phyloP scores from a whole-genome alignment of 2,797 vertebrate genomes.

The Pelobates cultripes region DNA sequence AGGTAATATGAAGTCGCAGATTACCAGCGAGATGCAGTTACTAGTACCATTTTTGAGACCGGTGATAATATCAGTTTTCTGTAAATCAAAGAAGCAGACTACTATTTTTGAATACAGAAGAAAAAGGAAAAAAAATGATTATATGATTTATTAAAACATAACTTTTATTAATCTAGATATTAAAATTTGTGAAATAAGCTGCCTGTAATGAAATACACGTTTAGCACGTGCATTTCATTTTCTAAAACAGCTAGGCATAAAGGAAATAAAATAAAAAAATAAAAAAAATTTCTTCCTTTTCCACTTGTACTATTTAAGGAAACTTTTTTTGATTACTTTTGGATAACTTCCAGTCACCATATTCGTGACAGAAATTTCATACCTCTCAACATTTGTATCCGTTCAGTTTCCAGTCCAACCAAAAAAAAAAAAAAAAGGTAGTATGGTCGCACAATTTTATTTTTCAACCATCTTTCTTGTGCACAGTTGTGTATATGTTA shows the following conservation, averaged over 20 bases:
- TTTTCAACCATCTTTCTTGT: conserved; percentile 13
- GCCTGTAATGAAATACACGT: too few relatives aligned
- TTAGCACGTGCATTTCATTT: conserved; percentile 19
- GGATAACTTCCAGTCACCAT: conserved; percentile 40
- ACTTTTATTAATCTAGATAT: too few relatives aligned
- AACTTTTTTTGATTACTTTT: conserved; percentile 40
- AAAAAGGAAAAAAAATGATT: too few relatives aligned
- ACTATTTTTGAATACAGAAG: too few relatives aligned
- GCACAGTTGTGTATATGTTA: background rate
- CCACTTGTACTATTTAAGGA: conserved; percentile 24
- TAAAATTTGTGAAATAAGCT: too few relatives aligned
- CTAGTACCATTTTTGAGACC: too few relatives aligned
- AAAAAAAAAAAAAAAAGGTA: background rate
- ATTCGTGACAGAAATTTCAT: conserved; percentile 30
- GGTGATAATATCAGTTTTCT: too few relatives aligned
- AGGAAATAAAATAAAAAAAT: conserved; percentile 39
- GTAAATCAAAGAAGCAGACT: too few relatives aligned
- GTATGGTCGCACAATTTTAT: background rate
- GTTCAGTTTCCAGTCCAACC: conserved; percentile 16
- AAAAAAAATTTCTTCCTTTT: conserved; percentile 20
- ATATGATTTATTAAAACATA: too few relatives aligned
- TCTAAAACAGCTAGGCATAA: conserved; percentile 1
- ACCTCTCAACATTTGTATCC: conserved; percentile 3
- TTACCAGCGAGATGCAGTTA: too few relatives aligned
- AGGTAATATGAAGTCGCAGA: too few relatives aligned